Evolutionary conservation across 1,140 invertebrate genomes (phyloP).

Genomic region (Sarcophaga bullata): DNA sequence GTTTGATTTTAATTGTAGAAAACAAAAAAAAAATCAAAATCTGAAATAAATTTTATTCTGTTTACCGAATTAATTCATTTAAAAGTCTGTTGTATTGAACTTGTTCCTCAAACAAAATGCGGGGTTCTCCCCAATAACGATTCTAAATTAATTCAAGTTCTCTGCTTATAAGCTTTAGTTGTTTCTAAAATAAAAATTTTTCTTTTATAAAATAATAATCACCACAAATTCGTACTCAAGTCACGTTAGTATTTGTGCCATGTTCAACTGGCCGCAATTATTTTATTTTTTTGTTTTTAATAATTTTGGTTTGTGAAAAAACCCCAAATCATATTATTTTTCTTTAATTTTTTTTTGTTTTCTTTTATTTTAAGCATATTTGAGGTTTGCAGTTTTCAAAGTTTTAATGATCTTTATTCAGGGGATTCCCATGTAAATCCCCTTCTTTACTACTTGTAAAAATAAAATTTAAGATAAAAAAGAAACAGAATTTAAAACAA

Average conservation of each 20-base stretch:
- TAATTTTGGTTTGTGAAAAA: not conserved
- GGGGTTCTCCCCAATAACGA: conserved; percentile 12
- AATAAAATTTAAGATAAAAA: too few species aligned
- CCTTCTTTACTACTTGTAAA: too few species aligned
- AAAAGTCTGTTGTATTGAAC: not conserved
- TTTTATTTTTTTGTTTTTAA: not conserved
- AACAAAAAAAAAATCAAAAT: too few species aligned
- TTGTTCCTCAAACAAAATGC: too few species aligned
- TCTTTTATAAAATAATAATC: too few species aligned
- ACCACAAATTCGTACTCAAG: too few species aligned
- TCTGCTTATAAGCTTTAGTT: not conserved
- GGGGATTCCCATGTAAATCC: too few species aligned
- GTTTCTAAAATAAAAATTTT: too few species aligned
- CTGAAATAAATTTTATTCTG: not conserved
- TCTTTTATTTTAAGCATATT: not conserved
- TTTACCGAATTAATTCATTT: not conserved
- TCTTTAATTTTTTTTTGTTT: conserved; percentile 20
- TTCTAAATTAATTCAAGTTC: not conserved
- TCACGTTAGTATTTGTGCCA: too few species aligned
- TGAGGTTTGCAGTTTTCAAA: not conserved
- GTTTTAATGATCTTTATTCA: not conserved
- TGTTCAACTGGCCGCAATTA: too few species aligned
- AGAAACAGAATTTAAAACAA: too few species aligned
- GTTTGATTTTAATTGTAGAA: not conserved
- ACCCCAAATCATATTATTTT: not conserved